These are phyloP conservation scores for Mormyrops attenuatus DNA, from an alignment of 2,797 vertebrate species.

Conservation along the genomic window DNA sequence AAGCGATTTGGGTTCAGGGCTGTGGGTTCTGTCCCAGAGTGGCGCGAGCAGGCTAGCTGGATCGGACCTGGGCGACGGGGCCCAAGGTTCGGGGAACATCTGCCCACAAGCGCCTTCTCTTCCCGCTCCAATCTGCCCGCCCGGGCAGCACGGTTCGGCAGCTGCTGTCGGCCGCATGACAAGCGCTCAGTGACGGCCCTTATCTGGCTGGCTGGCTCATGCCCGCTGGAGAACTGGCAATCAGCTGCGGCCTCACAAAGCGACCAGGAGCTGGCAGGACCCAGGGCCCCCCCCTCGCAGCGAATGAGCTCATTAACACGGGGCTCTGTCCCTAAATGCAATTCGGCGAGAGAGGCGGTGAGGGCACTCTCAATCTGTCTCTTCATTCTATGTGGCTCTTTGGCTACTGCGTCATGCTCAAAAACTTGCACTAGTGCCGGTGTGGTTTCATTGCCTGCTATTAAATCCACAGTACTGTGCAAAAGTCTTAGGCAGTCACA, in stretches of 20 bases:
- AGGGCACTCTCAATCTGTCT: slow-evolving; percentile 14
- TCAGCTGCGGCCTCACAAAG: slow-evolving; percentile 33
- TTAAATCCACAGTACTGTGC: background rate
- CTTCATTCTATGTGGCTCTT: background rate
- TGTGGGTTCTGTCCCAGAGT: slow-evolving; percentile 22
- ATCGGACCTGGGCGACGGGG: slow-evolving; percentile 25
- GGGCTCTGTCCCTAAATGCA: slow-evolving; percentile 29
- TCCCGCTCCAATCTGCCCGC: slow-evolving; percentile 34
- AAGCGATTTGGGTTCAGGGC: slow-evolving; percentile 29
- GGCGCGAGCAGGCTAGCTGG: slow-evolving; percentile 24
- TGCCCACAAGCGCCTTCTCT: slow-evolving; percentile 37
- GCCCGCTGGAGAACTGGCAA: slow-evolving; percentile 43
- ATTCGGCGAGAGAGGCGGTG: slow-evolving; percentile 29
- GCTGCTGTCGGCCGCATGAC: slow-evolving; percentile 37
- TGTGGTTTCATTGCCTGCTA: background rate
- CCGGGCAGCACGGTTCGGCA: slow-evolving; percentile 34
- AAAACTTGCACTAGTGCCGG: background rate
- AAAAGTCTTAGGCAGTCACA: background rate
- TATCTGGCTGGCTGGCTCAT: slow-evolving; percentile 40
- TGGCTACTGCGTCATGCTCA: too few species aligned
- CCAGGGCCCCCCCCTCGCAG: background rate
- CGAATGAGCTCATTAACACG: slow-evolving; percentile 37
- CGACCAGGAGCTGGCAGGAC: slow-evolving; percentile 38
- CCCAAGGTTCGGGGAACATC: slow-evolving; percentile 32
- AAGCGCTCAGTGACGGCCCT: slow-evolving; percentile 36